These are phyloP conservation scores for Siniperca obscura DNA, from an alignment of 2,797 vertebrate genomes.

Conservation along the genomic window DNA sequence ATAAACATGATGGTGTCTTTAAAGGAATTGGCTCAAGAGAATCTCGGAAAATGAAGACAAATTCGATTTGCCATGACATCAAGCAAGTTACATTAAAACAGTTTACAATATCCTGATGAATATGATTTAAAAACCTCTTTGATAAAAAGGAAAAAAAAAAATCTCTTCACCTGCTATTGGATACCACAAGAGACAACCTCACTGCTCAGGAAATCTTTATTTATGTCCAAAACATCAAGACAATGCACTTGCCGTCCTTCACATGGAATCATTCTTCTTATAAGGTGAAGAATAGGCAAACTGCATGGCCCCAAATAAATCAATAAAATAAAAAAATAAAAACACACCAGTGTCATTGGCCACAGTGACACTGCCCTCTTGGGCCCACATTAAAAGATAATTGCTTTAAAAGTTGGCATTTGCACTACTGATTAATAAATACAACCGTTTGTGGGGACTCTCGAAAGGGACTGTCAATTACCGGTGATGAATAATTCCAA, in stretches of 20 bases:
- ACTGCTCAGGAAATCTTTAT: background rate
- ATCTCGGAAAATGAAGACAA: no score
- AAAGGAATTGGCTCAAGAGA: no score
- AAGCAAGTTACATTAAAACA: background rate
- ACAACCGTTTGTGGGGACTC: conserved; percentile 86
- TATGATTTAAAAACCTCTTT: background rate
- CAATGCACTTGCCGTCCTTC: background rate
- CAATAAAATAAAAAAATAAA: background rate
- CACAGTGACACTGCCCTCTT: conserved; percentile 28
- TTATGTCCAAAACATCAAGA: background rate
- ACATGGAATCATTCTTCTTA: background rate
- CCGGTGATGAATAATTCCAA: conserved; percentile 91
- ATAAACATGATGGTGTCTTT: background rate
- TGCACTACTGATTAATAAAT: conserved; percentile 90
- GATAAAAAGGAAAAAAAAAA: background rate
- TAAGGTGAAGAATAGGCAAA: background rate
- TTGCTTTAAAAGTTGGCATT: conserved; percentile 88
- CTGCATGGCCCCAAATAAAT: background rate
- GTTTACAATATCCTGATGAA: background rate
- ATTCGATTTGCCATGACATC: no score
- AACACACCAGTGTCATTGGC: conserved; percentile 40
- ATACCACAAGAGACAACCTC: background rate
- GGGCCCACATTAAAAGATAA: conserved; percentile 72
- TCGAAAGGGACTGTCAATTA: conserved; percentile 87
- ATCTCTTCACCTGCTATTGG: background rate